Conservation (phyloP, 2,888 invertebrate species). For the Drosophila yooni region DNA sequence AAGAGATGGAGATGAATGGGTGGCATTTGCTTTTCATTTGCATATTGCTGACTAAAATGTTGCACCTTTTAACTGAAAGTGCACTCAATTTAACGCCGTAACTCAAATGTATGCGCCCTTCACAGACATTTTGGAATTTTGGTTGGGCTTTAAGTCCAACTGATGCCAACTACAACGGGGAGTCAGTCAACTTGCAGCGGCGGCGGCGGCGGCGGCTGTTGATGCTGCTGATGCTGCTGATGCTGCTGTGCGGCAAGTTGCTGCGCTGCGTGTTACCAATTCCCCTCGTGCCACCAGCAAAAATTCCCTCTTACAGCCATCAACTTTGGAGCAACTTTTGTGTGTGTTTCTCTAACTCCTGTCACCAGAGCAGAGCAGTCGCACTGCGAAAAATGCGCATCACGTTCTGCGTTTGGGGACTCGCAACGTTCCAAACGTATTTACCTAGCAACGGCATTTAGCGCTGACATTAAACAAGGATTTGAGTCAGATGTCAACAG, state of each 20-base stretch:
- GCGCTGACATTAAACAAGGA: conserved; percentile 56
- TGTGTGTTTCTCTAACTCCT: conserved; percentile 36
- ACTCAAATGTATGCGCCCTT: conserved; percentile 58
- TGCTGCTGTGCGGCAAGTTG: conserved; percentile 32
- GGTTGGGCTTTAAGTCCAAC: conserved; percentile 52
- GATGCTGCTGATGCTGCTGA: conserved; percentile 2
- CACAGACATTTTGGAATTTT: conserved; percentile 61
- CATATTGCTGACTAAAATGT: conserved; percentile 35
- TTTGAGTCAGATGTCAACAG: conserved; percentile 25
- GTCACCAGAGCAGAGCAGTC: conserved; percentile 7
- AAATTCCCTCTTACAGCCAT: conserved; percentile 44
- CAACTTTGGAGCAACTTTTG: conserved; percentile 73
- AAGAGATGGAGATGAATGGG: not conserved
- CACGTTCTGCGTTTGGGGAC: conserved; percentile 74
- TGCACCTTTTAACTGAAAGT: conserved; percentile 47
- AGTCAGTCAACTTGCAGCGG: conserved; percentile 32
- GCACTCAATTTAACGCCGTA: conserved; percentile 67
- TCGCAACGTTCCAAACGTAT: conserved; percentile 55
- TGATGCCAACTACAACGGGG: conserved; percentile 18
- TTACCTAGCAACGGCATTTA: conserved; percentile 75
- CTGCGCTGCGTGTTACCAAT: conserved; percentile 20
- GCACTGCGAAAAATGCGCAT: conserved; percentile 81
- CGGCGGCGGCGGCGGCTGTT: too few species aligned
- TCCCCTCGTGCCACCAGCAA: not conserved
- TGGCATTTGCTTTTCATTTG: conserved; percentile 18